phyloP scores from a whole-genome alignment of 2,113 vertebrate genomes.

The Crotalus helleri region DNA sequence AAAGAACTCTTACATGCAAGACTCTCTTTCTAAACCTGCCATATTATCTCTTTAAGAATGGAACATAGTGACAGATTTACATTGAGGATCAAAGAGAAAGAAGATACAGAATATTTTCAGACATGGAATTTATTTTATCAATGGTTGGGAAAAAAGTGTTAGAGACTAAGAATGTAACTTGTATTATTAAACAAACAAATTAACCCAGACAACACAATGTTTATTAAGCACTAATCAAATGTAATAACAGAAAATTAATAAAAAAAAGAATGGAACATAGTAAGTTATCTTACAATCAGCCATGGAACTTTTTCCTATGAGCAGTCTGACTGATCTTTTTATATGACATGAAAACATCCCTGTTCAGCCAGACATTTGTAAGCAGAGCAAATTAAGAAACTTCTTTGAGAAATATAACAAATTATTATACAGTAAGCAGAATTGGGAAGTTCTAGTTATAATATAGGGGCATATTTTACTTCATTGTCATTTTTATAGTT shows the following conservation, averaged over 20 bases:
- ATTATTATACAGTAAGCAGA: background rate
- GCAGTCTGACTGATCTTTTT: background rate
- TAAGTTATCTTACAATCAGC: background rate
- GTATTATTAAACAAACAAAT: too few species aligned
- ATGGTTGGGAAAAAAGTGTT: too few species aligned
- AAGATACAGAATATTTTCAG: too few species aligned
- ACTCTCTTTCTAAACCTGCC: background rate
- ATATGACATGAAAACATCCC: background rate
- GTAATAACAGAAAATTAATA: too few species aligned
- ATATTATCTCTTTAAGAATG: background rate
- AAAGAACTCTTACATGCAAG: background rate
- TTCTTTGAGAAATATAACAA: background rate
- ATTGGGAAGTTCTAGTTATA: slow-evolving; percentile 3
- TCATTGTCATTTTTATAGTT: background rate
- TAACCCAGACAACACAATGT: too few species aligned
- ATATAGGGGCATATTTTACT: background rate
- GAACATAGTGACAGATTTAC: background rate
- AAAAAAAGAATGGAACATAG: background rate
- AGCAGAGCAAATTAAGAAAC: background rate
- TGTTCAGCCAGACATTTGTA: background rate
- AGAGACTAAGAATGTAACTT: too few species aligned
- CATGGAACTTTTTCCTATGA: background rate
- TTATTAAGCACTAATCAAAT: too few species aligned
- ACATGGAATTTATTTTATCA: too few species aligned
- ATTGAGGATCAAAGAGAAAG: too few species aligned